A percentile compares a stretch with the other conserved stretches of the same genome.
Evolutionary conservation across 2,888 invertebrate species (phyloP).

Genomic region (Drosophila prolongata): DNA sequence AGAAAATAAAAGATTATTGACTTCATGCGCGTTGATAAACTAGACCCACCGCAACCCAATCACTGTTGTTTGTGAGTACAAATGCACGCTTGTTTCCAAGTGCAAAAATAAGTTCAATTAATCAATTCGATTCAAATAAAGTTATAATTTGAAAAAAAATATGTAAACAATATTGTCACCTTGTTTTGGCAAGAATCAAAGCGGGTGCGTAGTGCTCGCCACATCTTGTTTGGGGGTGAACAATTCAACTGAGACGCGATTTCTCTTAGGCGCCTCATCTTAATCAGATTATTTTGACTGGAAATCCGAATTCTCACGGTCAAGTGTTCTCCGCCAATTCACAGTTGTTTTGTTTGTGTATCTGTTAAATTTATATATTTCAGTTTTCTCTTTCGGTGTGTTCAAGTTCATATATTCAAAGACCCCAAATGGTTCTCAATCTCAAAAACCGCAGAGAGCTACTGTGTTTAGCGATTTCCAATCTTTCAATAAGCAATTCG

Average conservation of each 20-base stretch:
- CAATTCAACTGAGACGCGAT: slow-evolving; percentile 27
- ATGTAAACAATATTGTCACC: slow-evolving; percentile 9
- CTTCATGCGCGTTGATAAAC: slow-evolving; percentile 16
- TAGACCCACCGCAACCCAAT: slow-evolving; percentile 44
- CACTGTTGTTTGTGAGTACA: background rate
- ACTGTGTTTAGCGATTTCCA: background rate
- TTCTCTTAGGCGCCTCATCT: slow-evolving; percentile 17
- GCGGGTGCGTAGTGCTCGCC: slow-evolving; percentile 14
- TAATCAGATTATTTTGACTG: background rate
- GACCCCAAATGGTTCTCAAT: background rate
- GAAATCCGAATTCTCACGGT: background rate
- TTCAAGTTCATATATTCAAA: background rate
- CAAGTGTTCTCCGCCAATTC: background rate
- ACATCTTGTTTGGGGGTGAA: slow-evolving; percentile 8
- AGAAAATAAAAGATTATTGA: slow-evolving; percentile 15
- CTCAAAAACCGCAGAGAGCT: background rate
- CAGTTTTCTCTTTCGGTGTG: background rate
- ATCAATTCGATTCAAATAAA: too few relatives aligned
- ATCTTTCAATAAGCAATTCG: background rate
- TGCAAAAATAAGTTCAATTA: background rate
- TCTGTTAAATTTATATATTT: background rate
- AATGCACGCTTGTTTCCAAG: background rate
- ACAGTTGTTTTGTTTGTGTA: background rate
- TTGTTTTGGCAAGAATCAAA: slow-evolving; percentile 33
- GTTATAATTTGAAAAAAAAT: too few relatives aligned